Evolutionary conservation across 2,888 invertebrate genomes (phyloP), one percentile per base, ranked within the genome.

Genomic region (Drosophila neutralis): DNA sequence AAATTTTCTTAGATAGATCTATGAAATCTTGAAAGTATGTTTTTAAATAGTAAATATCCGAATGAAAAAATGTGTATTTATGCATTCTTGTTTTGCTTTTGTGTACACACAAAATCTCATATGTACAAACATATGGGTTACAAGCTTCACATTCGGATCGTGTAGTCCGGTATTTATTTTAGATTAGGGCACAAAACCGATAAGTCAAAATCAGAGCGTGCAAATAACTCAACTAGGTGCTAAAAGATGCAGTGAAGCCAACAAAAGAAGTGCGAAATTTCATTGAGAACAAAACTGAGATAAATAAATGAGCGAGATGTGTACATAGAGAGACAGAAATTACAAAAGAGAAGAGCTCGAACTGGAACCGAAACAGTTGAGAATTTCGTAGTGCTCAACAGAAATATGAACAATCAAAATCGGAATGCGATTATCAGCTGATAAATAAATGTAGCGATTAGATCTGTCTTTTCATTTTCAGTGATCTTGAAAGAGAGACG

Each of bases 181-280:
- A 15, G 63, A 21, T 29, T 64, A 69, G 67, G 53, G 74, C 63
- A 62, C 45, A 68, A 51, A 61, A 52, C 60, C 71, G 78, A 78
- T 78, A 78, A 78, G 75, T 69, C 62, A 66, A 76, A 87, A 87
- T 82, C 80, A 80, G 87, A 84, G 72, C 80, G 70, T 52, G 72
- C 84, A 87, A 84, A 84, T 78, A 84, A 76, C 67, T 71, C 65
- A 77, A 76, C 73, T 57, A 84, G 84, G 83, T 84, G 83, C 87
- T 84, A 84, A 84, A 82, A 80, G 72, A 74, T 87, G 77, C 67
- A 81, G 60, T 71, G 65, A 61, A 68, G 73, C 77, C 73, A 76
- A 69, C 62, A 83, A 85, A 85, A 64, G 68, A 82, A 67, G 80
- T 81, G 80, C 69, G 77, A 79, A 81, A 79, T 69, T 61, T 69